Evolutionary conservation across 2,888 invertebrate species (phyloP).

Genomic region (Prenolepis imparis): DNA sequence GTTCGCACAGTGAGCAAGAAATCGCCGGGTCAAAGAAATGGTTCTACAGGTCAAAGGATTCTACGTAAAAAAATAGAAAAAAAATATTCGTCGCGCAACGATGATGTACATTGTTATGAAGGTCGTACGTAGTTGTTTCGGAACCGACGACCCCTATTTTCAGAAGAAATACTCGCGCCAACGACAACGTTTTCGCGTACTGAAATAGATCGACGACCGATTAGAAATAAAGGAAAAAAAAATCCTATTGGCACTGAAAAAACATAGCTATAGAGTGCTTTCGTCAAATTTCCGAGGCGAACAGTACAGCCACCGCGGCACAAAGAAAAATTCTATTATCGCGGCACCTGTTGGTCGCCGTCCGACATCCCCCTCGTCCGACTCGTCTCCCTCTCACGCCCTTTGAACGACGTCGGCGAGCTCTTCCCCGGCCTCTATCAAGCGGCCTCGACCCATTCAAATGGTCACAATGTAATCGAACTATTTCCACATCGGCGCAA

Average conservation of each 20-base stretch:
- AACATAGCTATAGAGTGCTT: slow-evolving; percentile 2
- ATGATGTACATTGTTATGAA: neutral
- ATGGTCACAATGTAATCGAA: slow-evolving; percentile 60
- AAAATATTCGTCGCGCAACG: neutral
- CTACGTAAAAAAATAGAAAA: slow-evolving; percentile 18
- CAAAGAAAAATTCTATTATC: slow-evolving; percentile 57
- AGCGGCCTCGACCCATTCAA: slow-evolving; percentile 51
- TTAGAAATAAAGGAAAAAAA: neutral
- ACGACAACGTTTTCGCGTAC: neutral
- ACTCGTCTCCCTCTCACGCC: neutral
- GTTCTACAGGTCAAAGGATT: neutral
- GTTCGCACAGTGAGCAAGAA: slow-evolving; percentile 4
- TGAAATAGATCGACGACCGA: neutral
- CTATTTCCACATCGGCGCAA: slow-evolving; percentile 35
- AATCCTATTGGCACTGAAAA: slow-evolving; percentile 33
- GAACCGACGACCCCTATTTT: neutral
- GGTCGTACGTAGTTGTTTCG: neutral
- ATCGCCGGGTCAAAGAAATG: neutral
- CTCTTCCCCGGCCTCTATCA: slow-evolving; percentile 45
- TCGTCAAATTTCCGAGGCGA: slow-evolving; percentile 41
- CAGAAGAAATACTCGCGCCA: slow-evolving; percentile 27
- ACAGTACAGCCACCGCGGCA: neutral
- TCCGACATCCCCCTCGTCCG: slow-evolving; percentile 29
- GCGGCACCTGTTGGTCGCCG: slow-evolving; percentile 67
- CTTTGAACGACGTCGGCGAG: slow-evolving; percentile 31